phyloP scores from a whole-genome alignment of 2,888 invertebrate species.

The Drosophila setosimentum region DNA sequence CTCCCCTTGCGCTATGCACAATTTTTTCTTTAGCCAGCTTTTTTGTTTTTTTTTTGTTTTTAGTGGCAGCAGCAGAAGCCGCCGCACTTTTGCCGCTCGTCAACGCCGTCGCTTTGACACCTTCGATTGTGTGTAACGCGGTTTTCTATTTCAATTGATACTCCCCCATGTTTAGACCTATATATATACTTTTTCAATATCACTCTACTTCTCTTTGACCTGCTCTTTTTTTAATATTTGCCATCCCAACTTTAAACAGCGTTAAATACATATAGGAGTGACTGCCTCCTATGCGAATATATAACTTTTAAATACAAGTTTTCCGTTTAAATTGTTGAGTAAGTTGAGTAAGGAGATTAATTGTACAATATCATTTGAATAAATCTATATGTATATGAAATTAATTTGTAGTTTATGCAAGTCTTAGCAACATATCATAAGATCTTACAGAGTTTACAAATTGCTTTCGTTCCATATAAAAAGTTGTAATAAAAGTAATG shows the following conservation, averaged over 20 bases:
- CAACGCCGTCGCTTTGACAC: conserved; percentile 76
- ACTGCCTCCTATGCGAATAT: neutral
- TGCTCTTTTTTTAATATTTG: conserved; percentile 13
- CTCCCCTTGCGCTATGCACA: conserved; percentile 80
- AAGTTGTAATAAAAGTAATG: neutral
- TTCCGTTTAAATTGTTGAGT: too few species aligned
- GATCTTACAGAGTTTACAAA: neutral
- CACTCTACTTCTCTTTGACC: conserved; percentile 13
- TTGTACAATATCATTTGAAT: neutral
- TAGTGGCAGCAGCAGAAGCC: conserved; percentile 68
- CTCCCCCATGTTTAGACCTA: conserved; percentile 35
- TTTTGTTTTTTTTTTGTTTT: conserved; percentile 12
- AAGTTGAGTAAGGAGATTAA: too few species aligned
- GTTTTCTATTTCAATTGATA: conserved; percentile 81
- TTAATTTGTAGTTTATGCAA: neutral
- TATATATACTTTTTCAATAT: neutral
- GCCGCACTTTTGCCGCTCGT: conserved; percentile 65
- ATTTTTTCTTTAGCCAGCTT: conserved; percentile 55
- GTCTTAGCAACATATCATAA: neutral
- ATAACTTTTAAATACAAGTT: too few species aligned
- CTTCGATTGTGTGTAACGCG: conserved; percentile 71
- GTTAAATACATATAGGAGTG: conserved; percentile 20
- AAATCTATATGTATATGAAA: neutral
- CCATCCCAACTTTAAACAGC: conserved; percentile 4
- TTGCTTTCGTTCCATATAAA: neutral